These are phyloP conservation scores for Labia minor DNA, from an alignment of 2,888 invertebrate species.

Conservation along the genomic window DNA sequence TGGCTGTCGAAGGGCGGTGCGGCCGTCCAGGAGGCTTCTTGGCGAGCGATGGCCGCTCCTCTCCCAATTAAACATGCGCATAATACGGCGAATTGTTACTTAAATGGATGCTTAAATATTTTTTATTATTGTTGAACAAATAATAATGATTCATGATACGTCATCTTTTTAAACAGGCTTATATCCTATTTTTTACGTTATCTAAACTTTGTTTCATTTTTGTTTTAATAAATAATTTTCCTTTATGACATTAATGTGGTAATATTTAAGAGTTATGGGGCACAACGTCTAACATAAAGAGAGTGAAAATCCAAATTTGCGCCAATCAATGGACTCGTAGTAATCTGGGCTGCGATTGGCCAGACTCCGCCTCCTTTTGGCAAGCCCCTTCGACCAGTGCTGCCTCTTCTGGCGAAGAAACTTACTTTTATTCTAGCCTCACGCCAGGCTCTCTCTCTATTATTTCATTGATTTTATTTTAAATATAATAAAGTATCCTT, in stretches of 20 bases:
- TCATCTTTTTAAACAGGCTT: neutral
- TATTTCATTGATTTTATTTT: no score
- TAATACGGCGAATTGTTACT: neutral
- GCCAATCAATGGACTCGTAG: constrained; percentile 21
- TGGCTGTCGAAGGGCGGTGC: no score
- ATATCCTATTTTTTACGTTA: neutral
- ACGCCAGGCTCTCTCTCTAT: neutral
- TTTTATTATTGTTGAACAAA: neutral
- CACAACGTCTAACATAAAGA: neutral
- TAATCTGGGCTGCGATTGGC: constrained; percentile 13
- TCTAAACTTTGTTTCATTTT: neutral
- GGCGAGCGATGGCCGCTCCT: no score
- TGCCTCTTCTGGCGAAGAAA: constrained; percentile 14
- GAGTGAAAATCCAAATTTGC: constrained; percentile 21
- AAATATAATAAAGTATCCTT: no score
- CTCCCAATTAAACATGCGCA: neutral
- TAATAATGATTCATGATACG: neutral
- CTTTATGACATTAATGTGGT: neutral
- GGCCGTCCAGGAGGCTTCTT: no score
- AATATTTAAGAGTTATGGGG: neutral
- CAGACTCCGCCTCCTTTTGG: constrained; percentile 15
- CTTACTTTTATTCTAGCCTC: neutral
- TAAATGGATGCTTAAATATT: no score
- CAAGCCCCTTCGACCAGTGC: neutral
- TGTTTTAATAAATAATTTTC: neutral